Conservation (phyloP, 2,888 invertebrate species). For the Stegophylla sp. region DNA sequence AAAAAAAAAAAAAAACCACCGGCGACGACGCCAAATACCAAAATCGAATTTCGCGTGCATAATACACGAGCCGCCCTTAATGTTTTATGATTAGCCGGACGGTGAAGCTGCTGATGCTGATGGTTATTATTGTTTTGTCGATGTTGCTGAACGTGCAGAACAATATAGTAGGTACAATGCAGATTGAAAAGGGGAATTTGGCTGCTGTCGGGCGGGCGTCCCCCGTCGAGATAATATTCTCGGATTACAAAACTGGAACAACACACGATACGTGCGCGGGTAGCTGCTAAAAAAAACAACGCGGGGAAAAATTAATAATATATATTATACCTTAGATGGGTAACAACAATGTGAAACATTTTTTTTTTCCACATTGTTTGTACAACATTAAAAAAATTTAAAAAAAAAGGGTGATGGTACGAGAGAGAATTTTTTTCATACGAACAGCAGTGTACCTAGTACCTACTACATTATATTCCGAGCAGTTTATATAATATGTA, state of each 20-base stretch:
- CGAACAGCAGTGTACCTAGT: neutral
- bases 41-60: conserved; percentile 25
- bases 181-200: conserved; percentile 55
- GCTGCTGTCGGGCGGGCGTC: conserved; percentile 39
- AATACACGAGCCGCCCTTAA: conserved; percentile 12
- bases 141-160: conserved; percentile 24
- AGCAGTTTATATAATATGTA: conserved; percentile 14
- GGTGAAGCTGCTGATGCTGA: conserved; percentile 39
- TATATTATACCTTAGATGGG: conserved; percentile 39
- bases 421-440: neutral
- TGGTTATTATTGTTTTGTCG: conserved; percentile 48
- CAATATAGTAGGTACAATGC: conserved; percentile 49
- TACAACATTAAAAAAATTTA: conserved; percentile 13
- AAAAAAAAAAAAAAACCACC: no score
- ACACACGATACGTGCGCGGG: conserved; percentile 25
- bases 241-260: conserved; percentile 55
- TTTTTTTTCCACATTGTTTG: conserved; percentile 43
- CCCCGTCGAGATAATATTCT: conserved; percentile 57
- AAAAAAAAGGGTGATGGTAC: conserved; percentile 18
- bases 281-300: conserved; percentile 31
- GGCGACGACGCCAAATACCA: neutral
- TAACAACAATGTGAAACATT: conserved; percentile 56
- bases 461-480: neutral
- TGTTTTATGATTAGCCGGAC: conserved; percentile 40
- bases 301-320: conserved; percentile 49